A percentile compares a stretch with the other conserved stretches of the same genome.
Conservation (phyloP, 2,797 vertebrate species). For the Alosa sapidissima region DNA sequence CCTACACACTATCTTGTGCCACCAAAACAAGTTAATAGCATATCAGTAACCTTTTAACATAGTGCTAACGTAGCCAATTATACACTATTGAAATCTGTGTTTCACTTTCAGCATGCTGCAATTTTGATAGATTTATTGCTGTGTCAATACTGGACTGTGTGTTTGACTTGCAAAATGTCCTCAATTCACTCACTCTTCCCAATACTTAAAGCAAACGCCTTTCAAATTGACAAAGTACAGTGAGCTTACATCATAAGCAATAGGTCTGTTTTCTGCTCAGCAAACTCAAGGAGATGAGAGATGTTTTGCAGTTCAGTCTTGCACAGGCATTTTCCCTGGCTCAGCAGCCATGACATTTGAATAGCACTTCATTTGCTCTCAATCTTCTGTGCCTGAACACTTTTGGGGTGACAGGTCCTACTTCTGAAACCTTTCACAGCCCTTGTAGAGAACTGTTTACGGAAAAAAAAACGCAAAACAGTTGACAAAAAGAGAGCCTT, state of each 20-base stretch:
- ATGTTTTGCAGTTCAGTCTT: constrained; percentile 9
- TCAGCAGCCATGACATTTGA: background rate
- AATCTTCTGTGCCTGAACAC: background rate
- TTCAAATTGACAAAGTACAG: constrained; percentile 11
- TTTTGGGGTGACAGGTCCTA: constrained; percentile 10
- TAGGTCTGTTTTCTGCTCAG: background rate
- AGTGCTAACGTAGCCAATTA: background rate
- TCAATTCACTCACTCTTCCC: background rate
- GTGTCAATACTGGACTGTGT: background rate
- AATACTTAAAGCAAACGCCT: constrained; percentile 3
- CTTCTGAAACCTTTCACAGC: constrained; percentile 1
- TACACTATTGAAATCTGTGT: background rate
- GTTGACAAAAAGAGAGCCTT: background rate
- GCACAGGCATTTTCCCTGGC: background rate
- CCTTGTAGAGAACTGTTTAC: background rate
- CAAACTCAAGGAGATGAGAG: background rate
- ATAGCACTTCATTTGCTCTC: constrained; percentile 10
- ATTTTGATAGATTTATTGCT: background rate
- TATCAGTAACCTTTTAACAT: background rate
- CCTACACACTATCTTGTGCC: background rate
- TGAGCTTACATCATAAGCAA: background rate
- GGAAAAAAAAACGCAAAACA: background rate
- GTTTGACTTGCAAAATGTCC: constrained; percentile 6
- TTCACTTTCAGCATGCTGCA: background rate
- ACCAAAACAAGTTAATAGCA: background rate